phyloP scores from a whole-genome alignment of 2,888 invertebrate genomes.

The Glaucopsyche alexis region DNA sequence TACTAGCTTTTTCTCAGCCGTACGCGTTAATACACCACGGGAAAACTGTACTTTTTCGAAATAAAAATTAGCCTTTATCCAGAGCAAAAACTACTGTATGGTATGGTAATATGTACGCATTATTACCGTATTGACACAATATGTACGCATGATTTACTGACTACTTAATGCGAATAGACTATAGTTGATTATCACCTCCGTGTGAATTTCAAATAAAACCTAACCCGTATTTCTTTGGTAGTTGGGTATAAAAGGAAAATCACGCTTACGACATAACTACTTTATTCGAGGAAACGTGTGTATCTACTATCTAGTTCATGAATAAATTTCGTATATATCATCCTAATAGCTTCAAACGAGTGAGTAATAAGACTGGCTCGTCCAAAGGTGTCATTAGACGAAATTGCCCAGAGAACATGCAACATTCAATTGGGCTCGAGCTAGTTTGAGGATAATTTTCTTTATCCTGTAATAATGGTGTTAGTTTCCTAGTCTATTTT shows the following conservation, averaged over 20 bases:
- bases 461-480: slow-evolving; percentile 7
- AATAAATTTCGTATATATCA: slow-evolving; percentile 3
- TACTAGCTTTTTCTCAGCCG: no score
- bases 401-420: slow-evolving; percentile 19
- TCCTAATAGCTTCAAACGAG: neutral
- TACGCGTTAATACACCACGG: no score
- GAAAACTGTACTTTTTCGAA: no score
- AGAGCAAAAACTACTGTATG: no score
- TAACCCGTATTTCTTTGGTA: no score
- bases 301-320: slow-evolving; percentile 12
- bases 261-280: neutral
- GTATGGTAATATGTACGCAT: no score
- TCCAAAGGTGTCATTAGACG: slow-evolving; percentile 31
- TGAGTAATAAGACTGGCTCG: slow-evolving; percentile 13
- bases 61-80: no score
- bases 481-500: neutral
- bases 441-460: neutral
- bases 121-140: no score
- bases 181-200: no score
- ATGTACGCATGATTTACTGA: no score
- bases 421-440: slow-evolving; percentile 24
- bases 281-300: neutral
- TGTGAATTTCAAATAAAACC: no score
- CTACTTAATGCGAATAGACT: no score
- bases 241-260: neutral